phyloP scores from a whole-genome alignment of 2,113 vertebrate species.

The Megaceryle maxima region DNA sequence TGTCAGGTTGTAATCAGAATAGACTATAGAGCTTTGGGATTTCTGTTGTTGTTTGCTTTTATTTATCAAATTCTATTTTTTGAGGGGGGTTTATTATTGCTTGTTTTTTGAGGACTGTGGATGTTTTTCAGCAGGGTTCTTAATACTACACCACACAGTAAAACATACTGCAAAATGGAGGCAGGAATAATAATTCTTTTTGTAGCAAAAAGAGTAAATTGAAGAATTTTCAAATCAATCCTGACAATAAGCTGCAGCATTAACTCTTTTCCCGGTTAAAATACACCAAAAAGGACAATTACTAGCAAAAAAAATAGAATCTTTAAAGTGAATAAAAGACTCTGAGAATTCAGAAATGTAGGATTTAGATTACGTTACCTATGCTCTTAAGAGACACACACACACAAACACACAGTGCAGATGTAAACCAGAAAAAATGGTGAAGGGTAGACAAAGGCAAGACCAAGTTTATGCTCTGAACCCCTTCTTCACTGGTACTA shows the following conservation, averaged over 20 bases:
- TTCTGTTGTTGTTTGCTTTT: background rate
- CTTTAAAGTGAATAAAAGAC: background rate
- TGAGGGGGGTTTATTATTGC: background rate
- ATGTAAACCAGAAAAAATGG: background rate
- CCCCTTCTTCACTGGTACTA: background rate
- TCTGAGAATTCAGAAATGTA: background rate
- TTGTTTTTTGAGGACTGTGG: background rate
- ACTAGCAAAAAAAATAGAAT: background rate
- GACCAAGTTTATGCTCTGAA: background rate
- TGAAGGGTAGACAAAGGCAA: background rate
- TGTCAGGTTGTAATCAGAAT: background rate
- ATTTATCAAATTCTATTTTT: background rate
- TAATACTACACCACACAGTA: background rate
- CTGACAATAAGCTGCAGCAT: background rate
- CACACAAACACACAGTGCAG: background rate
- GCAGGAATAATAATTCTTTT: background rate
- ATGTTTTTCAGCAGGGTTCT: background rate
- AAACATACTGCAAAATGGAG: background rate
- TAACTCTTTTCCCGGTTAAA: background rate
- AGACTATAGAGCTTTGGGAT: rapidly evolving
- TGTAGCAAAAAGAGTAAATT: background rate
- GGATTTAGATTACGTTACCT: background rate
- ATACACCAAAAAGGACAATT: background rate
- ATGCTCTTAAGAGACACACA: background rate
- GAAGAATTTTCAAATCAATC: background rate